Evolutionary conservation across 2,888 invertebrate genomes (phyloP).

Genomic region (Norana najaformis): DNA sequence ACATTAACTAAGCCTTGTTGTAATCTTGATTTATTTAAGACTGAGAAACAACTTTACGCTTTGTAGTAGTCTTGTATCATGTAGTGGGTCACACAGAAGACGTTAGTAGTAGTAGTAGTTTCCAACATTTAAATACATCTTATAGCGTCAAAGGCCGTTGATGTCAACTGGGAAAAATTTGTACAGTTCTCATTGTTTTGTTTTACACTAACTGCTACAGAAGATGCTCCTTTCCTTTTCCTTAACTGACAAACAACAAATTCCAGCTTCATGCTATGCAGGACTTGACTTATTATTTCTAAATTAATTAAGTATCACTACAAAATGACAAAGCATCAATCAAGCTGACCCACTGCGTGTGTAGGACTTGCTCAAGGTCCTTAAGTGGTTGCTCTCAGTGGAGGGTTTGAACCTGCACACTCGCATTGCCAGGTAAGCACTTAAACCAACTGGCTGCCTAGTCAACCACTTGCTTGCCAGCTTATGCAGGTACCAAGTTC

Average conservation of each 20-base stretch:
- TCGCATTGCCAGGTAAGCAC: not conserved
- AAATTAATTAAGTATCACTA: not conserved
- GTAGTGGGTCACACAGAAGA: not conserved
- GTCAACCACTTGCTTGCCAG: not conserved
- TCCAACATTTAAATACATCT: too few species aligned
- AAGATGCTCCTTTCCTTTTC: not conserved
- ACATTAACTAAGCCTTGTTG: too few species aligned
- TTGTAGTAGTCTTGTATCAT: not conserved
- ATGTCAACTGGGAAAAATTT: too few species aligned
- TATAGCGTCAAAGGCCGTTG: too few species aligned
- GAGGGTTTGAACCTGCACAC: too few species aligned
- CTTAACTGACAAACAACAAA: not conserved
- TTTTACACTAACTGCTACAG: too few species aligned
- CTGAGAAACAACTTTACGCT: not conserved
- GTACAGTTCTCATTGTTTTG: too few species aligned
- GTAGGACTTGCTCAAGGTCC: not conserved
- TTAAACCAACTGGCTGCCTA: not conserved
- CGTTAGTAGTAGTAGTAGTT: too few species aligned
- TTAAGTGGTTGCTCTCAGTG: too few species aligned
- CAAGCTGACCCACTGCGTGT: too few species aligned
- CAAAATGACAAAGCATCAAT: too few species aligned
- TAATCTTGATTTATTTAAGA: not conserved
- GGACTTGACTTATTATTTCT: not conserved
- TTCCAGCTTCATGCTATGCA: not conserved
- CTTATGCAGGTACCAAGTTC: not conserved